Percentiles rank a stretch among this genome's conserved stretches.
These are phyloP conservation scores for Drosophila lacertosa DNA, from an alignment of 1,140 invertebrate genomes.

Conservation along the genomic window DNA sequence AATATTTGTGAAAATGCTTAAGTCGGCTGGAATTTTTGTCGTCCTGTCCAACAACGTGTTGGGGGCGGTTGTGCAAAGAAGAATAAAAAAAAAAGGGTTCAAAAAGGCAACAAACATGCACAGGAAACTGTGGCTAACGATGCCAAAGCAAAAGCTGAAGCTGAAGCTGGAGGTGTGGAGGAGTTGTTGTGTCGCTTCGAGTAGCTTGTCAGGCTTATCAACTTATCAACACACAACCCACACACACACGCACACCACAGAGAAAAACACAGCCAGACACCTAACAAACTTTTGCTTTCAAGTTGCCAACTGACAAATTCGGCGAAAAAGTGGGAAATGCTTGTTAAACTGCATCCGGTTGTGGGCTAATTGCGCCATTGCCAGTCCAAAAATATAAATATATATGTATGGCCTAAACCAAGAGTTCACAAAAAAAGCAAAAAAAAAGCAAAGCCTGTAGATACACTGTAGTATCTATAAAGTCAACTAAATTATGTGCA, in stretches of 20 bases:
- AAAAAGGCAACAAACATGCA: slow-evolving; percentile 69
- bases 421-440: no score
- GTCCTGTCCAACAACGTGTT: slow-evolving; percentile 25
- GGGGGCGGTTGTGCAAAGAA: neutral
- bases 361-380: slow-evolving; percentile 64
- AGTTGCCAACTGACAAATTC: slow-evolving; percentile 48
- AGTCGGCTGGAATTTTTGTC: slow-evolving; percentile 61
- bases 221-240: slow-evolving; percentile 35
- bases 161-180: slow-evolving; percentile 4
- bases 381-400: slow-evolving; percentile 6
- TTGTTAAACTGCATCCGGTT: slow-evolving; percentile 81
- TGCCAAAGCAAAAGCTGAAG: slow-evolving; percentile 27
- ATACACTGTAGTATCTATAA: no score
- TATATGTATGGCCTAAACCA: neutral
- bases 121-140: slow-evolving; percentile 81
- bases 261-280: slow-evolving; percentile 41
- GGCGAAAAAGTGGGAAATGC: slow-evolving; percentile 49
- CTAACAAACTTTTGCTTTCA: slow-evolving; percentile 80
- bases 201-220: slow-evolving; percentile 53
- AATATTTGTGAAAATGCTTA: slow-evolving; percentile 78
- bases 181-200: slow-evolving; percentile 9
- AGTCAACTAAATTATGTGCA: no score
- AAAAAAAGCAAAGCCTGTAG: no score
- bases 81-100: slow-evolving; percentile 62
- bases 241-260: slow-evolving; percentile 18